Evolutionary conservation across 1,140 invertebrate genomes (phyloP).

Genomic region (Formica exsecta): DNA sequence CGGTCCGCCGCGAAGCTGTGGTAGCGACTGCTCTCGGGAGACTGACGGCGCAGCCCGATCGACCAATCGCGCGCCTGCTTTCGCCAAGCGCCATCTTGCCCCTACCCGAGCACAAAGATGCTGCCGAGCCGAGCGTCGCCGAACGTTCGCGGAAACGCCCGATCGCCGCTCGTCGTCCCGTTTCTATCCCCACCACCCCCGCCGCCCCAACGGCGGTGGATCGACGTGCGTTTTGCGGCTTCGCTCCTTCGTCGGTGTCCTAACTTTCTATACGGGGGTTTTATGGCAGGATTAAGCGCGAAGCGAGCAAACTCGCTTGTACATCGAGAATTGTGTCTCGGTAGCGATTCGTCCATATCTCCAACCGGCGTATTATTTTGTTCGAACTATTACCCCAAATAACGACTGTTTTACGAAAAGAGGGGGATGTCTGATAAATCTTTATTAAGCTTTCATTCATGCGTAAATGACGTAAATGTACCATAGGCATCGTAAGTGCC

Average conservation of each 20-base stretch:
- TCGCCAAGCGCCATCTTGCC: constrained; percentile 76
- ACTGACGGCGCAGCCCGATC: constrained; percentile 75
- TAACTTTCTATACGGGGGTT: constrained; percentile 72
- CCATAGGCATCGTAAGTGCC: neutral
- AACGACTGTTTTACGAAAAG: constrained; percentile 28
- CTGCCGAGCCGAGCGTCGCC: constrained; percentile 40
- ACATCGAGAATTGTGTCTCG: constrained; percentile 1
- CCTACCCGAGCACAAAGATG: constrained; percentile 70
- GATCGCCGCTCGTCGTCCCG: constrained; percentile 34
- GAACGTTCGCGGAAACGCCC: constrained; percentile 68
- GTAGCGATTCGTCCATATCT: neutral
- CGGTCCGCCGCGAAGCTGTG: constrained; percentile 68
- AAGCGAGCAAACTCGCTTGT: constrained; percentile 3
- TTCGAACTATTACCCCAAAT: neutral
- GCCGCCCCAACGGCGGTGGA: constrained; percentile 40
- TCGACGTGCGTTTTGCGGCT: constrained; percentile 70
- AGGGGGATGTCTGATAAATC: constrained; percentile 21
- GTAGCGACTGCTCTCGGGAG: constrained; percentile 75
- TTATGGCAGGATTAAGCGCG: constrained; percentile 67
- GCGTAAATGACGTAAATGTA: neutral
- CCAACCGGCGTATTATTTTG: neutral
- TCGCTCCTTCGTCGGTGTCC: constrained; percentile 66
- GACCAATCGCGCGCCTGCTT: constrained; percentile 72
- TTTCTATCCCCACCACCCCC: constrained; percentile 36
- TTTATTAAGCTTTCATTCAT: constrained; percentile 29